Conservation (phyloP, 2,797 vertebrate genomes). For the Steatocranus sp. region DNA sequence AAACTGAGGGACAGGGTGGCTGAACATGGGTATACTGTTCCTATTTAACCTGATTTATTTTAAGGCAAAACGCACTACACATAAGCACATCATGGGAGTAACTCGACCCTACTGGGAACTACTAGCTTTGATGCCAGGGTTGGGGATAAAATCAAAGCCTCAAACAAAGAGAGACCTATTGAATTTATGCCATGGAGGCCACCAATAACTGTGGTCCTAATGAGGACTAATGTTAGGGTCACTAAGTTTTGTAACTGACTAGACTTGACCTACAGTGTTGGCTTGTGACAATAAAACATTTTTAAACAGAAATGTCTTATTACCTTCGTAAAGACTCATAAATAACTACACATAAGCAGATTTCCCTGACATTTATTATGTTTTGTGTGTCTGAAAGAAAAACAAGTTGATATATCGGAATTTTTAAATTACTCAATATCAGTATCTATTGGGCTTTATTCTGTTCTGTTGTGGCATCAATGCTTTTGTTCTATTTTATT, state of each 20-base stretch:
- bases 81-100: background rate
- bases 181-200: background rate
- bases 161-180: background rate
- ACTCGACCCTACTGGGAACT: background rate
- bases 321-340: background rate
- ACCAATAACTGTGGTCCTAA: background rate
- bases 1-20: background rate
- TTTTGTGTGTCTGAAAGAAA: background rate
- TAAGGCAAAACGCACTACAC: accelerated
- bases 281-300: background rate
- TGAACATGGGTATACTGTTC: background rate
- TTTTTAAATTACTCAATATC: background rate
- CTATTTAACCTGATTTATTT: background rate
- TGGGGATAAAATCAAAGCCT: background rate
- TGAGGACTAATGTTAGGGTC: background rate
- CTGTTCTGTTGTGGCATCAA: background rate
- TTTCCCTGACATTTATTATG: accelerated
- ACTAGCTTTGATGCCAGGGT: accelerated
- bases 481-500: background rate
- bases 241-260: background rate
- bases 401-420: accelerated
- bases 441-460: background rate
- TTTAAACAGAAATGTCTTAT: background rate
- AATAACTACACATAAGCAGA: background rate
- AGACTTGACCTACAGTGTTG: background rate